Evolutionary conservation across 2,113 vertebrate species (phyloP), one percentile per base, ranked within the genome.

Genomic region (Nicator chloris): DNA sequence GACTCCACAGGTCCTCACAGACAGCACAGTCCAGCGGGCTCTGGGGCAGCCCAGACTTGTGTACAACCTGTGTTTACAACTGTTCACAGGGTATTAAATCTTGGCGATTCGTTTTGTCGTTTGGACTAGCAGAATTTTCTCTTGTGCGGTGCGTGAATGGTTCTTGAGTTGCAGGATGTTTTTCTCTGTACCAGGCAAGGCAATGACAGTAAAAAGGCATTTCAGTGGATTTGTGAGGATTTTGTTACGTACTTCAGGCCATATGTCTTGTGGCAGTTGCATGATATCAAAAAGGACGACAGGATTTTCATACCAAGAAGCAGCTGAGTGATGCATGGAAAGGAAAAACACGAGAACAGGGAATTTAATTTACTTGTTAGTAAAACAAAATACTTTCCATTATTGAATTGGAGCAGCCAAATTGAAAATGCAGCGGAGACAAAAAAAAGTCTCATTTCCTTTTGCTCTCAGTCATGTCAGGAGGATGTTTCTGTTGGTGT

Each of bases 351-450:
- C 1, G 8, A 81, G 94, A 77, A 86, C 60, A 44, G 56, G 71
- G 91, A 93, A 86, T 88, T 95, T 60, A 88, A 88, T 86, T 91
- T 82, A 75, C 79, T 95, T 93, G 92, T 97, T 97, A 93, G 92
- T 95, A 96, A 92, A 91, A 95, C 91, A 88, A 79, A 95, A 94
- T 97, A 90, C 65, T 97, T 97, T 96, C 96, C 81, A 30, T 97
- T 95, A 96, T 95, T 95, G 90, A 88, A 66, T 89, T 86, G 87
- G 79, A 97, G 82, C 73, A 88, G 95, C 79, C 78, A 70, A 86
- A 96, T 87, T 87, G 94, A 91, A 96, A 96, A 82, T 59, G 69
- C 19, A 51, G 72, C 1, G 0, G 77, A 80, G 76, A n/a, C 66
- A 39, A 60, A 54, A 42, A 94, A 37, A 73, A 0, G 37, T 86